These are phyloP conservation scores for Spizella passerina DNA, from an alignment of 2,797 vertebrate genomes.

Conservation along the genomic window DNA sequence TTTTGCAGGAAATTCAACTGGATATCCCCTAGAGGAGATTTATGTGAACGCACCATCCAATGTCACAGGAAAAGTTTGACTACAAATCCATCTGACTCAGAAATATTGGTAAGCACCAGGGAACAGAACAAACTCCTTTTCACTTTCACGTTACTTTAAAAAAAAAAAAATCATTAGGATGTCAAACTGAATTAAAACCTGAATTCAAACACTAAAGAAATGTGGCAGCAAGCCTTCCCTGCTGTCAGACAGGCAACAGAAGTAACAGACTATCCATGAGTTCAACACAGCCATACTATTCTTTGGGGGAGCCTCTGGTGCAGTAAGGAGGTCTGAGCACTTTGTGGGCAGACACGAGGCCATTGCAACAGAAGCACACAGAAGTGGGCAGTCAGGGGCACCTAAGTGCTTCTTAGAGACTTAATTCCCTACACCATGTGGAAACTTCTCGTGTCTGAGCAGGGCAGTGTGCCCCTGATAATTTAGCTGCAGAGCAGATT, in stretches of 20 bases:
- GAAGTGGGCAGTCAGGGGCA: neutral
- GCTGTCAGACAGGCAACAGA: neutral
- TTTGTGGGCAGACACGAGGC: neutral
- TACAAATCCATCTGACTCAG: neutral
- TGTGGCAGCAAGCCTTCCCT: neutral
- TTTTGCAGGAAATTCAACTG: neutral
- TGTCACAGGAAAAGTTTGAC: neutral
- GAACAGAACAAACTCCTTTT: neutral
- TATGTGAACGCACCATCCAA: neutral
- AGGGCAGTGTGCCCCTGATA: neutral
- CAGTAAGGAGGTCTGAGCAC: neutral
- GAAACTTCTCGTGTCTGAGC: neutral
- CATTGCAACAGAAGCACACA: neutral
- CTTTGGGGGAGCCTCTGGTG: neutral
- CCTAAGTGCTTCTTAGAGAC: neutral
- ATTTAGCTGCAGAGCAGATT: neutral
- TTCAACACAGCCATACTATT: neutral
- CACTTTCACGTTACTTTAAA: fast-evolving
- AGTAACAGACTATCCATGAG: neutral
- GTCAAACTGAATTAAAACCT: neutral
- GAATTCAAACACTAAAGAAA: neutral
- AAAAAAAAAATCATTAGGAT: neutral
- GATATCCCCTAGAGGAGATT: neutral
- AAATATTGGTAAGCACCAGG: neutral
- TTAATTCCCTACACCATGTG: neutral